These are phyloP conservation scores for Podabrus alpinus DNA, from an alignment of 2,888 invertebrate species.

Conservation along the genomic window DNA sequence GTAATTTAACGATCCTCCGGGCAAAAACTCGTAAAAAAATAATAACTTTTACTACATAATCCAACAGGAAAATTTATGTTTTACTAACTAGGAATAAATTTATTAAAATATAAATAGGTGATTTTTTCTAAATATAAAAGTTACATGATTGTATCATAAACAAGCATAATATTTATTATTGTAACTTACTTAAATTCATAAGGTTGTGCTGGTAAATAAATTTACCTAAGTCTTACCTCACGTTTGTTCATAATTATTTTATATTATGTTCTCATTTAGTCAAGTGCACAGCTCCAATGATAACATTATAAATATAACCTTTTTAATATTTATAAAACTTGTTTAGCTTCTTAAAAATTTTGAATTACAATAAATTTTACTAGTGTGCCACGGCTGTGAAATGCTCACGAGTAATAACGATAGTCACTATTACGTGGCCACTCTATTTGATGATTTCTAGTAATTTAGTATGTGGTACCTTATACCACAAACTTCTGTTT, in stretches of 20 bases:
- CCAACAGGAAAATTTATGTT: neutral
- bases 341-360: neutral
- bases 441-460: neutral
- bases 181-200: neutral
- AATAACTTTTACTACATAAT: neutral
- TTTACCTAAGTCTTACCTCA: neutral
- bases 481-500: neutral
- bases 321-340: neutral
- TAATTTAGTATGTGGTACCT: neutral
- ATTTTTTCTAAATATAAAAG: neutral
- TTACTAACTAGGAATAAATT: neutral
- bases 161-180: neutral
- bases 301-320: neutral
- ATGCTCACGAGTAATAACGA: neutral
- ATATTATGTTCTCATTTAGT: neutral
- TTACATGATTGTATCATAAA: neutral
- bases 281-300: neutral
- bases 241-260: neutral
- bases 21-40: neutral
- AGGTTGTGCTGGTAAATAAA: neutral
- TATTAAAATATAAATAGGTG: neutral
- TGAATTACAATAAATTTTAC: neutral
- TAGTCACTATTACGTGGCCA: neutral
- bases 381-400: neutral
- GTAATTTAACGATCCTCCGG: neutral